Base-by-base conservation (phyloP, 2,797 vertebrate species). In the Moxostoma hubbsi region DNA sequence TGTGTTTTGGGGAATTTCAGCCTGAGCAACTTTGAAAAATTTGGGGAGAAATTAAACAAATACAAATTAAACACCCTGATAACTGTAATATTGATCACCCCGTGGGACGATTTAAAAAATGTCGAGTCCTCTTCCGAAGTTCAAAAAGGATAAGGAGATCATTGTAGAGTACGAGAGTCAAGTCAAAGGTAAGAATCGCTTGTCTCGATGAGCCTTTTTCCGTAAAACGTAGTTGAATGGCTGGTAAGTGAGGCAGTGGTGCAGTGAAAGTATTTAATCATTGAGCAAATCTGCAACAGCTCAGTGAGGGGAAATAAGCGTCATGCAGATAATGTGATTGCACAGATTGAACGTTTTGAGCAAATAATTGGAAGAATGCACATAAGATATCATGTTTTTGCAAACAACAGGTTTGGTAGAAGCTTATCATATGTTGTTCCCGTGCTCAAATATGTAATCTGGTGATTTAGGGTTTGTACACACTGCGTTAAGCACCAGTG, bases 121-220 rank as follows among this genome's bases (percentile, higher is more conserved):
- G 97, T 98, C 97, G 88, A 93, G 96, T 55, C 91, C 93, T 43
- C 5, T 66, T 36, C 12, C 64, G 93, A 95, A 95, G 94, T 97
- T 96, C 90, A 98, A 98, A 90, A 99, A 99, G 93, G 97, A 99
- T 94, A 99, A 99, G 93, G 97, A 99, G 87, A 99, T 99, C 85
- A 96, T 99, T 87, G 94, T 93, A 75, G 97, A 99, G 64, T 99
- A 99, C 89, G 97, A 99, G 92, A 96, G 95, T 88, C 97, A 99
- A 95, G 97, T 99, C 18, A 99, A 99, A 97, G 97, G 97, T 98
- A 92, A 93, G 90, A 12, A 9, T 36, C n/a, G 7, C 1, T 50
- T 16, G 15, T 47, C 36, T 36, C 4, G 36, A 36, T 36, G 36
- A 36, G 36, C 36, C 36, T 36, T 36, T 36, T 36, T 36, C 36